Conservation (phyloP, 2,113 vertebrate species). For the Ailurus styani region DNA sequence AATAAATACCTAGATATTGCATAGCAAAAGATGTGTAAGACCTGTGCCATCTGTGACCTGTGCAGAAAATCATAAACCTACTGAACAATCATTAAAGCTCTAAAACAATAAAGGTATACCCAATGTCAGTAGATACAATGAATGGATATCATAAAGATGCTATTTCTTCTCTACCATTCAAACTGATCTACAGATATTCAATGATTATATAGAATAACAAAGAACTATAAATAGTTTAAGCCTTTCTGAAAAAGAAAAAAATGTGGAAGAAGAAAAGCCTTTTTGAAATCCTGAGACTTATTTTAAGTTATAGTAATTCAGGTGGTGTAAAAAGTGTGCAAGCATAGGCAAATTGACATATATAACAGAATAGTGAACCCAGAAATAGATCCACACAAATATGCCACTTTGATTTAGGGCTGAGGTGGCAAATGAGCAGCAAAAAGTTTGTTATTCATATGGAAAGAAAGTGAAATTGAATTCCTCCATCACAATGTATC, state of each 20-base stretch:
- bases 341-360: neutral
- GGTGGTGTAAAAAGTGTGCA: neutral
- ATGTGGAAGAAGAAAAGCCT: neutral
- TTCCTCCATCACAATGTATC: neutral
- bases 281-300: neutral
- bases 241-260: conserved; percentile 1
- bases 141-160: neutral
- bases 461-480: conserved; percentile 10
- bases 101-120: neutral
- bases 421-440: neutral
- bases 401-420: neutral
- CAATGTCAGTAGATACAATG: neutral
- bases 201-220: neutral
- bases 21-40: neutral
- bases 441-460: neutral
- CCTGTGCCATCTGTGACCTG: neutral
- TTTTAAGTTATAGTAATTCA: conserved; percentile 27
- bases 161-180: neutral
- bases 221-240: neutral
- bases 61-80: neutral
- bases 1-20: neutral
- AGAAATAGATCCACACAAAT: neutral
- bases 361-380: neutral
- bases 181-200: neutral
- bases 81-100: neutral